Conservation (phyloP, 1,140 invertebrate species). For the Nasonia longicornis region DNA sequence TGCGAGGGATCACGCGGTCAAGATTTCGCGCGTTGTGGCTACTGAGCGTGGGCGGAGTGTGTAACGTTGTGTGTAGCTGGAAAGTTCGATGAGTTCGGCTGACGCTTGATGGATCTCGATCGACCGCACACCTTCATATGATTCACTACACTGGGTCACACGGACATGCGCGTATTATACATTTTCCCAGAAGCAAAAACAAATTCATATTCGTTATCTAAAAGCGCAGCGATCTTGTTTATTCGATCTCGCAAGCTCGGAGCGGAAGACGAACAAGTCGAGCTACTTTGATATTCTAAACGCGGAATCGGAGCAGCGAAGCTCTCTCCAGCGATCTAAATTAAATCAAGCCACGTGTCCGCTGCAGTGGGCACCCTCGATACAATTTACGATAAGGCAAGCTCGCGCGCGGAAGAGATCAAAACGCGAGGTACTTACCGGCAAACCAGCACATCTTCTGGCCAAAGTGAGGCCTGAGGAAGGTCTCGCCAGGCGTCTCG, state of each 20-base stretch:
- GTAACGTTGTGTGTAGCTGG: no score
- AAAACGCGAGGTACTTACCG: slow-evolving; percentile 67
- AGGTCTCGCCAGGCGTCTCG: slow-evolving; percentile 69
- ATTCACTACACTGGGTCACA: no score
- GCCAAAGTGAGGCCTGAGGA: slow-evolving; percentile 80
- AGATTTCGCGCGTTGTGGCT: no score
- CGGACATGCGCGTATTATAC: no score
- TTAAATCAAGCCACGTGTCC: neutral
- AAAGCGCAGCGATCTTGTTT: no score
- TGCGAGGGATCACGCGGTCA: neutral
- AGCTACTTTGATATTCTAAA: neutral
- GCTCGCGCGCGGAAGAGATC: neutral
- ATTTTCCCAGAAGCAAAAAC: no score
- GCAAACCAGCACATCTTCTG: slow-evolving; percentile 84
- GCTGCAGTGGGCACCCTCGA: neutral
- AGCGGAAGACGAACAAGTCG: neutral
- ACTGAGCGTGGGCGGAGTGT: no score
- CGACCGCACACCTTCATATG: no score
- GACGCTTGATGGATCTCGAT: no score
- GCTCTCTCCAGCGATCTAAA: neutral
- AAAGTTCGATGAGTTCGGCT: no score
- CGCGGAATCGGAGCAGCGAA: neutral
- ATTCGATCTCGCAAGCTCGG: no score
- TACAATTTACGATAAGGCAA: neutral
- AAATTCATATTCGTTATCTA: no score